Percentiles rank a stretch among this genome's conserved stretches.
These are phyloP conservation scores for Gyrodactylus salaris DNA, from an alignment of 1,140 invertebrate genomes.

Conservation along the genomic window DNA sequence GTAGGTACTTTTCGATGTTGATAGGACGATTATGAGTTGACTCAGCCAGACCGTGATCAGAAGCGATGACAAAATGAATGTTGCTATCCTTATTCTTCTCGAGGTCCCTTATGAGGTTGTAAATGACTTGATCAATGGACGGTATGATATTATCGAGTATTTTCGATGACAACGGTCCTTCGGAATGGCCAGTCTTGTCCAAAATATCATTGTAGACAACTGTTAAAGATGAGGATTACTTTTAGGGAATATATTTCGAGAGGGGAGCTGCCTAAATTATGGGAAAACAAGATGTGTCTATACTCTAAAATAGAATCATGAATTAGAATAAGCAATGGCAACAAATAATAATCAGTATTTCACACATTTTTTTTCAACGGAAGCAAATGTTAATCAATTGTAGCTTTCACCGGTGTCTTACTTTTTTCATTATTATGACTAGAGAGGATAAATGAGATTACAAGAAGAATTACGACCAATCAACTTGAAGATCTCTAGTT, in stretches of 20 bases:
- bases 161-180: not conserved
- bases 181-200: not conserved
- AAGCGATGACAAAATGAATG: not conserved
- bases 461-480: too few relatives aligned
- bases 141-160: not conserved
- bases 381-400: too few relatives aligned
- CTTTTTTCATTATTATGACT: too few relatives aligned
- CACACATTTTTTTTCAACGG: too few relatives aligned
- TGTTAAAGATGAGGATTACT: not conserved
- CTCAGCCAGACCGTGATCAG: not conserved
- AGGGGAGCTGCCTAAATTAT: too few relatives aligned
- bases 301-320: too few relatives aligned
- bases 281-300: too few relatives aligned
- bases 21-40: not conserved
- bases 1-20: not conserved
- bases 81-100: not conserved
- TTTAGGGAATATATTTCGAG: not conserved
- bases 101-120: not conserved
- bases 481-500: too few relatives aligned
- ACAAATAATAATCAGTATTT: too few relatives aligned
- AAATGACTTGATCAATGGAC: not conserved
- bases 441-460: too few relatives aligned
- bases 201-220: conserved; percentile 3
- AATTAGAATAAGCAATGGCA: too few relatives aligned
- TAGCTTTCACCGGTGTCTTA: too few relatives aligned